phyloP scores from a whole-genome alignment of 1,140 invertebrate genomes.

The Drosophila parabipectinata region DNA sequence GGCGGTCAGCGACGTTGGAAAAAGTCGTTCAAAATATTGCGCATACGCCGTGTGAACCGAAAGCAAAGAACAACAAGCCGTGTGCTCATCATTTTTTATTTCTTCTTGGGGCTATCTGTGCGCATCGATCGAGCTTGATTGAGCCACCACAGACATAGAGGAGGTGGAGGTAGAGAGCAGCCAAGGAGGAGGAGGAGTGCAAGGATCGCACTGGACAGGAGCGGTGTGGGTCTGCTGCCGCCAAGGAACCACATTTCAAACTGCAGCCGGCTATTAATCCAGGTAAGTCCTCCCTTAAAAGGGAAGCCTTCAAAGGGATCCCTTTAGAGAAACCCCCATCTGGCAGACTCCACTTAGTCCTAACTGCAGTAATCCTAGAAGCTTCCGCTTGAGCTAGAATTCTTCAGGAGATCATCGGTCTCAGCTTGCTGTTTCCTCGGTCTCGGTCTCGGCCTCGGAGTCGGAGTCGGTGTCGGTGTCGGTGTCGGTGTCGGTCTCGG shows the following conservation, averaged over 20 bases:
- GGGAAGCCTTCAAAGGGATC: no score
- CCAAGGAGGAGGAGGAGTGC: neutral
- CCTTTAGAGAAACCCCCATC: neutral
- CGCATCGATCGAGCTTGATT: neutral
- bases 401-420: conserved; percentile 1
- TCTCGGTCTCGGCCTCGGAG: no score
- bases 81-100: conserved; percentile 1
- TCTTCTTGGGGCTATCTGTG: neutral
- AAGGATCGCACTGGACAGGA: conserved; percentile 15
- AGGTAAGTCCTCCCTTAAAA: conserved; percentile 44
- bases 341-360: neutral
- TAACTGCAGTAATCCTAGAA: neutral
- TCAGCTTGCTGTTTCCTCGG: conserved; percentile 8
- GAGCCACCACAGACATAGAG: neutral
- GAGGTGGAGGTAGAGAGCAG: neutral
- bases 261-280: conserved; percentile 65
- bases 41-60: conserved; percentile 73
- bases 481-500: no score
- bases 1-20: conserved; percentile 47
- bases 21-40: conserved; percentile 59
- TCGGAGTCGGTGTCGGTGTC: no score
- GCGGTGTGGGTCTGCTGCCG: conserved; percentile 34
- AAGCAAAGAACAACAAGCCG: conserved; percentile 30
- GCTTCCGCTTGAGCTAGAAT: neutral
- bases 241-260: conserved; percentile 54